These are phyloP conservation scores for Ciconia boyciana DNA, from an alignment of 2,113 vertebrate species.

Conservation along the genomic window DNA sequence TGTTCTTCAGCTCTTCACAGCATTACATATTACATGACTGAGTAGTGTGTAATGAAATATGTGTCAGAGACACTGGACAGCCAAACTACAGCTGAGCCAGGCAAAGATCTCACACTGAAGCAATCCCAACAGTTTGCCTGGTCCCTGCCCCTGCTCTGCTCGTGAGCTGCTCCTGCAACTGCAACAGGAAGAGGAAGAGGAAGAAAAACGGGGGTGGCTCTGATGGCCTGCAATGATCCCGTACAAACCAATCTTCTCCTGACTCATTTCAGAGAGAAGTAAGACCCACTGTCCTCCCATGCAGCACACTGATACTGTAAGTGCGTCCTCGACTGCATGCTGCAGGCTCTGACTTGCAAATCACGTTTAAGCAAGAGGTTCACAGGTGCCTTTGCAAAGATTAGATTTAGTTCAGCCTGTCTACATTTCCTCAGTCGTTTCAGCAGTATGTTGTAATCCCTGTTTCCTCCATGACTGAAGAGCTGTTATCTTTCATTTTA, in stretches of 20 bases:
- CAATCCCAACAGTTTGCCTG: background rate
- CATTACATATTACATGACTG: background rate
- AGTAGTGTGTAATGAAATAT: background rate
- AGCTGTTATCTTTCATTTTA: background rate
- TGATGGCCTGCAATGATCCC: background rate
- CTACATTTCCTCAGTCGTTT: background rate
- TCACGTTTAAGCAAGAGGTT: background rate
- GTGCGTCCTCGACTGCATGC: background rate
- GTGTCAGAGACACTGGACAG: background rate
- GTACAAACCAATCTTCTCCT: background rate
- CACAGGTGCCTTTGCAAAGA: background rate
- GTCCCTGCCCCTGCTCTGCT: background rate
- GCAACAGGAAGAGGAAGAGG: background rate
- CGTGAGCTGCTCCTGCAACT: background rate
- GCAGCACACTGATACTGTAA: background rate
- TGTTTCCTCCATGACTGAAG: background rate
- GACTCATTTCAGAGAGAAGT: background rate
- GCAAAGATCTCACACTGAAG: background rate
- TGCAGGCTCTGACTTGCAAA: background rate
- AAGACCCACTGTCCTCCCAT: background rate
- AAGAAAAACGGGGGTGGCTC: background rate
- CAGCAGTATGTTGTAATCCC: background rate
- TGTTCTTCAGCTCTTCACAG: background rate
- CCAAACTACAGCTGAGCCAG: background rate
- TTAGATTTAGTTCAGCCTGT: background rate